A percentile compares a stretch with the other conserved stretches of the same genome.
phyloP scores from a whole-genome alignment of 2,888 invertebrate genomes.

The Nasonovia ribisnigri region DNA sequence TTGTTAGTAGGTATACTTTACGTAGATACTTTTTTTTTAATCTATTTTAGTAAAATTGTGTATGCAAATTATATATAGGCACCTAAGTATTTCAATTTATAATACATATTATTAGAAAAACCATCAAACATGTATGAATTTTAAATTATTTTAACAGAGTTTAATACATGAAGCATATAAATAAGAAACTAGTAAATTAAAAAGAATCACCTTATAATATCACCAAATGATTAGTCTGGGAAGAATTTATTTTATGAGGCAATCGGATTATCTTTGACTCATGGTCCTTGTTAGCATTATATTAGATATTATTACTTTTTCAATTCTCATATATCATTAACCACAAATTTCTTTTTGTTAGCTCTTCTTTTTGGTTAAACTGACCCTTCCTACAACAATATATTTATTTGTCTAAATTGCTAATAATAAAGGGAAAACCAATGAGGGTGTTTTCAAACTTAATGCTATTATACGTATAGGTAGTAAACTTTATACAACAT shows the following conservation, averaged over 20 bases:
- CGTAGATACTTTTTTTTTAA: too few relatives aligned
- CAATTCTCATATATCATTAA: background rate
- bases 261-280: background rate
- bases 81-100: too few relatives aligned
- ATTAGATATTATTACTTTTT: constrained; percentile 21
- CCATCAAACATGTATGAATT: too few relatives aligned
- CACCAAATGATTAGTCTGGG: background rate
- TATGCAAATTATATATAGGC: too few relatives aligned
- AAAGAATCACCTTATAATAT: background rate
- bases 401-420: background rate
- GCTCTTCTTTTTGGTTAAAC: background rate
- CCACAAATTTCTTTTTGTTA: background rate
- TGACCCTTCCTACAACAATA: background rate
- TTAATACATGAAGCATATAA: too few relatives aligned
- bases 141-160: too few relatives aligned
- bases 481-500: background rate
- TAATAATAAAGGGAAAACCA: constrained; percentile 9
- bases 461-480: background rate
- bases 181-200: too few relatives aligned
- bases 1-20: too few relatives aligned
- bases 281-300: background rate
- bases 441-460: background rate
- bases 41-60: too few relatives aligned
- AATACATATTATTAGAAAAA: too few relatives aligned
- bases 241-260: background rate